Percentiles rank a stretch among this genome's conserved stretches.
phyloP scores from a whole-genome alignment of 2,113 vertebrate species.

The Andinoacara biseriatus region DNA sequence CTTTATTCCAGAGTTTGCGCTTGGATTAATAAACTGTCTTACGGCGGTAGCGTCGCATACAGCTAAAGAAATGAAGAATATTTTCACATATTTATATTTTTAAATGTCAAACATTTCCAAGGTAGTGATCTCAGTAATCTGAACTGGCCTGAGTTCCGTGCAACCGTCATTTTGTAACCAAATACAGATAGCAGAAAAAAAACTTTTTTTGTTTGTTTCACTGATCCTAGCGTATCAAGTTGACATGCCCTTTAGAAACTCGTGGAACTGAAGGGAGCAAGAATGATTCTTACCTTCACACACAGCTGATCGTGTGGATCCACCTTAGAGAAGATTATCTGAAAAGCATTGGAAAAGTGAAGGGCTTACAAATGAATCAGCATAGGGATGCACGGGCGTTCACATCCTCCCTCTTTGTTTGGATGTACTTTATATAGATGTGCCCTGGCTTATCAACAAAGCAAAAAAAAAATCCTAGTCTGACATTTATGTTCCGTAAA shows the following conservation, averaged over 20 bases:
- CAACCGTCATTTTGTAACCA: neutral
- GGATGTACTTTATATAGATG: neutral
- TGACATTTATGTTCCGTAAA: neutral
- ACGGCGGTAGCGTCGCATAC: neutral
- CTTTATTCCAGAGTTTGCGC: neutral
- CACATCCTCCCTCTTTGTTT: neutral
- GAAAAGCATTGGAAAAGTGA: constrained; percentile 31
- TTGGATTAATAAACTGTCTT: neutral
- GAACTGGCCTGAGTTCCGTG: neutral
- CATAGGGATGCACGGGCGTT: neutral
- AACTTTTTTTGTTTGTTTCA: neutral
- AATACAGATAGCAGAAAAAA: neutral
- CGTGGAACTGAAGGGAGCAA: neutral
- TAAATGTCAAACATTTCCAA: neutral
- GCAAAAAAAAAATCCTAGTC: neutral
- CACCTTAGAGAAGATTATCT: constrained; percentile 84
- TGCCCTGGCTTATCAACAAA: neutral
- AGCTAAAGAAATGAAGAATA: neutral
- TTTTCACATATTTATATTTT: neutral
- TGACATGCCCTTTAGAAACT: neutral
- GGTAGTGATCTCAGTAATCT: neutral
- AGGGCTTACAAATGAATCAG: neutral
- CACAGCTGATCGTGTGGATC: constrained; percentile 87
- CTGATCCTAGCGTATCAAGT: neutral
- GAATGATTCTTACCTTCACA: constrained; percentile 83